Percentiles rank a stretch among this genome's conserved stretches.
These are phyloP conservation scores for Todus mexicanus DNA, from an alignment of 2,797 vertebrate species.

Conservation along the genomic window DNA sequence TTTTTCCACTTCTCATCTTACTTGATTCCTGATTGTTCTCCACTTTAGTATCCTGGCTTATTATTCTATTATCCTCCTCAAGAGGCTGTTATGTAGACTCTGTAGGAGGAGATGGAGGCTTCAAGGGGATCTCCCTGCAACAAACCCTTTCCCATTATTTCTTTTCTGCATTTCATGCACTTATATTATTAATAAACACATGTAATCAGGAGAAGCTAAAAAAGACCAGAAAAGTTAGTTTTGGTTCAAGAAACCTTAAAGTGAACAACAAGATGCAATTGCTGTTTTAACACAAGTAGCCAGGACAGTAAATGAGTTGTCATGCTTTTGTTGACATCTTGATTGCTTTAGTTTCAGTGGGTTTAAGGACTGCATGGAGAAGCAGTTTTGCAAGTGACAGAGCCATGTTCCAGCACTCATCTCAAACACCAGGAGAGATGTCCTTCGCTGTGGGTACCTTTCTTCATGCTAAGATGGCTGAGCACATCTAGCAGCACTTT, in stretches of 20 bases:
- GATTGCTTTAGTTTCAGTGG: neutral
- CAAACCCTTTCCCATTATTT: constrained; percentile 9
- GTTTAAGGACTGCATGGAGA: neutral
- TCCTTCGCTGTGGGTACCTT: neutral
- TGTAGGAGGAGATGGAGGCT: constrained; percentile 14
- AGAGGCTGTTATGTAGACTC: constrained; percentile 35
- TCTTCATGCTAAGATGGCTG: neutral
- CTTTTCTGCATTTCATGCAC: neutral
- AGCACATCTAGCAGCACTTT: neutral
- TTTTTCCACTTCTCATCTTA: constrained; percentile 2
- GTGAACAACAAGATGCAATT: neutral
- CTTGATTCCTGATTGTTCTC: constrained; percentile 6
- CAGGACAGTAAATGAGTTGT: neutral
- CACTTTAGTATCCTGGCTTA: neutral
- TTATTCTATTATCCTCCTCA: constrained; percentile 27
- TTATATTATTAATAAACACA: neutral
- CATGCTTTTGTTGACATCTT: neutral
- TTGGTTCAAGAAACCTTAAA: neutral
- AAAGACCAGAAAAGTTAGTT: neutral
- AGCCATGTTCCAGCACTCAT: neutral
- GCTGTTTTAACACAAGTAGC: neutral
- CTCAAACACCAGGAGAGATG: neutral
- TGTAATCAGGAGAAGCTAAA: neutral
- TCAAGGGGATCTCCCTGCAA: neutral
- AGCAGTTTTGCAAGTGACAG: neutral